Conservation (phyloP, 2,888 invertebrate species). For the Bhutanitis thaidina region DNA sequence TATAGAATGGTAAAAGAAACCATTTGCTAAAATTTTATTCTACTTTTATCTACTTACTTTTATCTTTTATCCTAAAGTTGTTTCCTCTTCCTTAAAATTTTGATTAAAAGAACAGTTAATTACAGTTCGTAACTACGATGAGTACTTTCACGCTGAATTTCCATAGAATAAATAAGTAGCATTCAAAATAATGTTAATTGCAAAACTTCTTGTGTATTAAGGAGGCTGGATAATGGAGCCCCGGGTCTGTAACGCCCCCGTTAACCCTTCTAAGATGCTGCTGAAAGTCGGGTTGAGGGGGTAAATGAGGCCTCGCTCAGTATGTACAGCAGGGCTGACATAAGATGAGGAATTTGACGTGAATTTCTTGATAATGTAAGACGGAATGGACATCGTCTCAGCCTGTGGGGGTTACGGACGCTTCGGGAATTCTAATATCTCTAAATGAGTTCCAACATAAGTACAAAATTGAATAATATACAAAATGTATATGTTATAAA, state of each 20-base stretch:
- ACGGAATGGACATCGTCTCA: slow-evolving; percentile 1
- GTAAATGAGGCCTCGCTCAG: slow-evolving; percentile 9
- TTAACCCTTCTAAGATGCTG: slow-evolving; percentile 16
- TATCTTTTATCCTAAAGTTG: not conserved
- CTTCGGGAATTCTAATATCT: not conserved
- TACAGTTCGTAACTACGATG: slow-evolving; percentile 11
- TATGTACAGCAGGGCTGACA: slow-evolving; percentile 1
- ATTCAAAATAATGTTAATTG: slow-evolving; percentile 21
- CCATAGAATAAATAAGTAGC: slow-evolving; percentile 21
- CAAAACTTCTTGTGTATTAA: slow-evolving; percentile 21
- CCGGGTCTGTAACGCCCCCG: slow-evolving; percentile 4
- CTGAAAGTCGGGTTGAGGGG: slow-evolving; percentile 3
- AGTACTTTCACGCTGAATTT: slow-evolving; percentile 8
- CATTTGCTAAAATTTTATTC: too few species aligned
- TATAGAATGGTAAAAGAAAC: too few species aligned
- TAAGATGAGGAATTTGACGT: slow-evolving; percentile 4
- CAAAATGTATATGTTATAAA: too few species aligned
- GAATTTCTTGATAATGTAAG: not conserved
- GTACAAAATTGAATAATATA: too few species aligned
- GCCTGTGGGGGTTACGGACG: not conserved
- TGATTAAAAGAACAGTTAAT: slow-evolving; percentile 19
- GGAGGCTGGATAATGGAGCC: slow-evolving; percentile 19
- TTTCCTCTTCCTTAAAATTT: slow-evolving; percentile 9
- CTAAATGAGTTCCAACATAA: not conserved
- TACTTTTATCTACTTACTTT: too few species aligned